phyloP scores from a whole-genome alignment of 2,113 vertebrate species.

The Oncorhynchus nerka region DNA sequence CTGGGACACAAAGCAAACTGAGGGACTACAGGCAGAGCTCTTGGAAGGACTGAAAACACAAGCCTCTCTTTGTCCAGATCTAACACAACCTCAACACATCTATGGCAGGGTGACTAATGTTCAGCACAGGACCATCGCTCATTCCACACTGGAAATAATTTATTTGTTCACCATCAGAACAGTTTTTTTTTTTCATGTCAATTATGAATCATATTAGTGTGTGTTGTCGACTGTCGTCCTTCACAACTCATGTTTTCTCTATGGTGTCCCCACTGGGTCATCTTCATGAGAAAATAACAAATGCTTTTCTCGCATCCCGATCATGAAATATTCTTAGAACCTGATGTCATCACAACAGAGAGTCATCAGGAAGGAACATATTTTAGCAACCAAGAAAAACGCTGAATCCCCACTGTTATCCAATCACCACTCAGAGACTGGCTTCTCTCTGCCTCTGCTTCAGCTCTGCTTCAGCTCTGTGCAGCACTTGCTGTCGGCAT shows the following conservation, averaged over 20 bases:
- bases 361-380: conserved; percentile 66
- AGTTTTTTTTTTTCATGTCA: background rate
- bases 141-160: background rate
- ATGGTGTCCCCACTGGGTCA: background rate
- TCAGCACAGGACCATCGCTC: background rate
- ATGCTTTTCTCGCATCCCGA: background rate
- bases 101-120: background rate
- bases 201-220: background rate
- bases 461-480: conserved; percentile 31
- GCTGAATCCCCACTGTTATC: conserved; percentile 48
- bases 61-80: background rate
- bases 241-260: background rate
- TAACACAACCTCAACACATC: background rate
- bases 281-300: conserved; percentile 1
- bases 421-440: conserved; percentile 40
- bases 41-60: background rate
- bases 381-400: conserved; percentile 44
- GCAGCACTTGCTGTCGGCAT: conserved; percentile 61
- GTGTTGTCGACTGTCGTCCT: background rate
- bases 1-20: conserved; percentile 12
- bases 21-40: conserved; percentile 5
- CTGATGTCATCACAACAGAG: conserved; percentile 39
- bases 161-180: too few species aligned
- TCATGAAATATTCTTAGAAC: conserved; percentile 43
- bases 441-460: too few species aligned